Conservation (phyloP, 2,888 invertebrate genomes). For the Microctonus aethiopoides region DNA sequence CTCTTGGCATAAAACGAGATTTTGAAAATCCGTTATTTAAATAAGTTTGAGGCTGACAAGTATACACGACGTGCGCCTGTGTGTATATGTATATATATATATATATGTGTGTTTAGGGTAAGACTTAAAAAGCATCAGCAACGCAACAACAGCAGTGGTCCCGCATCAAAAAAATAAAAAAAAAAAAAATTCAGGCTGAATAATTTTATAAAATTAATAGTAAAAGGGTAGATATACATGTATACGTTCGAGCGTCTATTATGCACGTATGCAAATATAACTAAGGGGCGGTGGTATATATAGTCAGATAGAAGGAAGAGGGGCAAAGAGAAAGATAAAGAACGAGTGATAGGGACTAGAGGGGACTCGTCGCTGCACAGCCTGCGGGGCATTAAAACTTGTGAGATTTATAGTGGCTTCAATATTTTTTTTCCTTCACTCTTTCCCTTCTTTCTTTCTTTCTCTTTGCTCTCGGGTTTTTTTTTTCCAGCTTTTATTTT, state of each 20-base stretch:
- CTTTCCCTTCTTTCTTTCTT: neutral
- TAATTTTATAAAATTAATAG: slow-evolving; percentile 65
- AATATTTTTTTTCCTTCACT: slow-evolving; percentile 23
- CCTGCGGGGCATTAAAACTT: slow-evolving; percentile 63
- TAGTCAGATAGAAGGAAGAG: slow-evolving; percentile 33
- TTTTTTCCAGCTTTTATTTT: slow-evolving; percentile 13
- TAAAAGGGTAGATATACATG: slow-evolving; percentile 30
- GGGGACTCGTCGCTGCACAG: slow-evolving; percentile 47
- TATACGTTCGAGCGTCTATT: slow-evolving; percentile 40
- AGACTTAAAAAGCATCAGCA: slow-evolving; percentile 2
- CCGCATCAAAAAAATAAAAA: slow-evolving; percentile 20
- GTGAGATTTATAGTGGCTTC: slow-evolving; percentile 63
- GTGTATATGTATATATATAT: slow-evolving; percentile 12
- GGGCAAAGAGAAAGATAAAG: slow-evolving; percentile 22
- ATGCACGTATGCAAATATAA: slow-evolving; percentile 57
- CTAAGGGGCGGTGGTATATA: slow-evolving; percentile 44
- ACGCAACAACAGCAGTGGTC: slow-evolving; percentile 15
- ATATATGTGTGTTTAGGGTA: slow-evolving; percentile 1
- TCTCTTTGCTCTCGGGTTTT: neutral
- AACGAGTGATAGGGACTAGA: slow-evolving; percentile 32
- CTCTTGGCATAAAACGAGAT: slow-evolving; percentile 60
- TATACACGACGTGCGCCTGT: no score
- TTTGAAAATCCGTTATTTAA: slow-evolving; percentile 67
- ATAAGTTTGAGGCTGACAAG: slow-evolving; percentile 48
- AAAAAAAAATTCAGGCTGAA: slow-evolving; percentile 52